These are phyloP conservation scores for Fissipunctia ypsillon DNA, from an alignment of 2,888 invertebrate genomes.

Conservation along the genomic window DNA sequence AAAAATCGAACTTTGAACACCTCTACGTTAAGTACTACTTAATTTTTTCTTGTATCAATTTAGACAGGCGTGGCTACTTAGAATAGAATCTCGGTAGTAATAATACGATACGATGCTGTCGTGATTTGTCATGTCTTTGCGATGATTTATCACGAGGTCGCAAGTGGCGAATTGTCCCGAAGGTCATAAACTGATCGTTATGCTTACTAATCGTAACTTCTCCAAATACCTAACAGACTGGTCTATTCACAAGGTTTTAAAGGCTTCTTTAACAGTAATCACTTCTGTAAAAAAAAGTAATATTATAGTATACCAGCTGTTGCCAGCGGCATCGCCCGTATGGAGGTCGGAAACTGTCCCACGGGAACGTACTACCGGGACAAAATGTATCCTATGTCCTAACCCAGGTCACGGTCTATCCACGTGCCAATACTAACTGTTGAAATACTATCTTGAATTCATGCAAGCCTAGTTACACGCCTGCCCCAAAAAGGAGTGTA, in stretches of 20 bases:
- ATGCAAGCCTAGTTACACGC: too few relatives aligned
- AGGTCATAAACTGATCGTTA: slow-evolving; percentile 9
- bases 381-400: too few relatives aligned
- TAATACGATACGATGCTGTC: not conserved
- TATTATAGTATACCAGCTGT: not conserved
- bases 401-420: too few relatives aligned
- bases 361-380: too few relatives aligned
- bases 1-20: not conserved
- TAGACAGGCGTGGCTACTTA: not conserved
- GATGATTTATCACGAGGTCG: slow-evolving; percentile 11
- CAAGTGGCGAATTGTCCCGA: slow-evolving; percentile 12
- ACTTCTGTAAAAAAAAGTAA: not conserved
- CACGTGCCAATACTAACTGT: too few relatives aligned
- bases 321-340: too few relatives aligned
- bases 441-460: too few relatives aligned
- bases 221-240: not conserved
- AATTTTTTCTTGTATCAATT: not conserved
- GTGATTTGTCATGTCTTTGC: slow-evolving; percentile 19
- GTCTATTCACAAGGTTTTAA: not conserved
- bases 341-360: too few relatives aligned
- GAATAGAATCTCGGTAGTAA: slow-evolving; percentile 1
- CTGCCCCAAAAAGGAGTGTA: too few relatives aligned
- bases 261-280: not conserved
- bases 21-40: not conserved
- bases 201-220: not conserved